phyloP scores from a whole-genome alignment of 2,797 vertebrate species.

The Carcharodon carcharias region DNA sequence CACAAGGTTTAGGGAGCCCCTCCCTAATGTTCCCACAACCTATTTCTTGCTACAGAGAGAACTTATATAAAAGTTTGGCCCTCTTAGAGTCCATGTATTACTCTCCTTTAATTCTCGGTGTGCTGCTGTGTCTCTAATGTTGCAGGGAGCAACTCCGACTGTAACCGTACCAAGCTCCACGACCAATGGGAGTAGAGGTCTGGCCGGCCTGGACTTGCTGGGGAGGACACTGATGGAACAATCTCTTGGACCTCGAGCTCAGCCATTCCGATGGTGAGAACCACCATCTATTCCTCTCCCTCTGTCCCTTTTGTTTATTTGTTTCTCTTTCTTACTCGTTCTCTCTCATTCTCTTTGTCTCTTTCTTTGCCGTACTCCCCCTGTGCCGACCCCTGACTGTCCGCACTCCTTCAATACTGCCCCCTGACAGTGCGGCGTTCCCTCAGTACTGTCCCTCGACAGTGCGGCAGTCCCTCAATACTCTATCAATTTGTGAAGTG shows the following conservation, averaged over 20 bases:
- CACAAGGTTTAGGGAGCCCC: no score
- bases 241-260: not conserved
- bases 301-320: not conserved
- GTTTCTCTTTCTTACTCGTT: not conserved
- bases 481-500: not conserved
- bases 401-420: no score
- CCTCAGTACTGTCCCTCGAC: not conserved
- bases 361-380: not conserved
- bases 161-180: not conserved
- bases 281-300: not conserved
- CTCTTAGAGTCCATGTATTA: not conserved
- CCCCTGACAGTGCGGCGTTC: not conserved
- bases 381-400: not conserved
- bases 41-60: not conserved
- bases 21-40: not conserved
- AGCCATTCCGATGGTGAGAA: not conserved
- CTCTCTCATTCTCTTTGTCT: not conserved
- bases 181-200: not conserved
- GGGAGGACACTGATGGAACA: slow-evolving; percentile 14
- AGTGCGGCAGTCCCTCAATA: no score
- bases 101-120: slow-evolving; percentile 38
- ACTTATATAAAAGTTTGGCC: not conserved
- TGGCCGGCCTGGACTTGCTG: slow-evolving; percentile 13
- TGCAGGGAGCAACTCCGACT: not conserved
- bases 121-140: slow-evolving; percentile 40